Evolutionary conservation across 2,113 vertebrate species (phyloP).

Genomic region (Dipodomys spectabilis): DNA sequence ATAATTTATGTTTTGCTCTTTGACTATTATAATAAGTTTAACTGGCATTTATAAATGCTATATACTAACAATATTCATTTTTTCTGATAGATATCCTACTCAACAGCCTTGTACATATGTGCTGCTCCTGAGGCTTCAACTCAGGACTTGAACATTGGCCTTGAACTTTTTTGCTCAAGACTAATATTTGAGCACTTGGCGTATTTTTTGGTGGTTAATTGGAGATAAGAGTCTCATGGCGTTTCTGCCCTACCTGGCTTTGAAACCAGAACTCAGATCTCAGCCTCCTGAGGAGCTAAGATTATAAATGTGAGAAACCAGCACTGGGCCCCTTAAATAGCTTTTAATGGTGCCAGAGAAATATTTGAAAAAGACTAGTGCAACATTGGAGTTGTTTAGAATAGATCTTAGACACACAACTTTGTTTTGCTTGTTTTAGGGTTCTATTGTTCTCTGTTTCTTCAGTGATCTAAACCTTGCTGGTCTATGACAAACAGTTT

Average conservation of each 20-base stretch:
- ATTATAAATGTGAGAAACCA: too few relatives aligned
- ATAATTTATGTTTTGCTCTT: neutral
- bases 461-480: neutral
- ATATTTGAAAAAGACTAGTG: neutral
- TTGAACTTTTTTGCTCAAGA: too few relatives aligned
- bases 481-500: neutral
- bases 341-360: neutral
- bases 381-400: neutral
- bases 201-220: too few relatives aligned
- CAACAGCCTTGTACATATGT: neutral
- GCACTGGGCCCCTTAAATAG: too few relatives aligned
- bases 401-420: neutral
- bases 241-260: too few relatives aligned
- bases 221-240: too few relatives aligned
- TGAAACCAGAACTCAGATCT: too few relatives aligned
- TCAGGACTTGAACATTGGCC: too few relatives aligned
- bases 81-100: neutral
- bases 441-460: conserved; percentile 3
- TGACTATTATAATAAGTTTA: neutral
- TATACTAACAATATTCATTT: neutral
- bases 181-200: too few relatives aligned
- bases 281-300: too few relatives aligned
- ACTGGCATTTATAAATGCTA: neutral
- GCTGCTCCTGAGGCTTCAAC: too few relatives aligned
- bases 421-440: neutral